Evolutionary conservation across 2,888 invertebrate genomes (phyloP).

Genomic region (Melanophora roralis): DNA sequence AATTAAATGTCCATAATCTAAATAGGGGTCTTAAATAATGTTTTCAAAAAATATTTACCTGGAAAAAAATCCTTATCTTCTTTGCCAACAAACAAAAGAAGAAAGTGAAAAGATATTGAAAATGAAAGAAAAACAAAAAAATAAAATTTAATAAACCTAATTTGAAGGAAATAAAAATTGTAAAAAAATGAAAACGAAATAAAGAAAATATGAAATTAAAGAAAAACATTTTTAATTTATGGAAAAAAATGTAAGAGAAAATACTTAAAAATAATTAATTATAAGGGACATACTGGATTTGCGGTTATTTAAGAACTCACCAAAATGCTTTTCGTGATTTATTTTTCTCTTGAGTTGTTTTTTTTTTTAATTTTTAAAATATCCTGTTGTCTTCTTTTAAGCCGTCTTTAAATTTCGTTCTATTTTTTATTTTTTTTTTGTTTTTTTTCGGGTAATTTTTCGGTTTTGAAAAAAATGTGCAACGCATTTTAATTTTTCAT

Average conservation of each 20-base stretch:
- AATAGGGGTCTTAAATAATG: slow-evolving; percentile 7
- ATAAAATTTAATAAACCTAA: slow-evolving; percentile 38
- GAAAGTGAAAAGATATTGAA: too few relatives aligned
- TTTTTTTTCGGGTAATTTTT: slow-evolving; percentile 21
- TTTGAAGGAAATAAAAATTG: slow-evolving; percentile 11
- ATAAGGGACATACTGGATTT: slow-evolving; percentile 70
- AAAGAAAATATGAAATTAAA: not conserved
- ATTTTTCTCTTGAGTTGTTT: slow-evolving; percentile 29
- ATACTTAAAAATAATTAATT: slow-evolving; percentile 72
- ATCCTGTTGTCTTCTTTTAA: slow-evolving; percentile 27
- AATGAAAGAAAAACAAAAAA: too few relatives aligned
- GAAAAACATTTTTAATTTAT: too few relatives aligned
- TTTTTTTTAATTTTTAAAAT: not conserved
- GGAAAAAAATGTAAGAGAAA: slow-evolving; percentile 61
- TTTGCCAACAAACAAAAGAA: too few relatives aligned
- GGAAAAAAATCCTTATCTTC: too few relatives aligned
- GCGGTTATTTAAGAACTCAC: slow-evolving; percentile 64
- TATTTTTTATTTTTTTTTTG: not conserved
- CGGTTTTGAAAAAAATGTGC: slow-evolving; percentile 2
- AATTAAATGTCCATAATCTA: slow-evolving; percentile 26
- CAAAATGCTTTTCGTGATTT: slow-evolving; percentile 57
- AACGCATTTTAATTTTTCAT: slow-evolving; percentile 32
- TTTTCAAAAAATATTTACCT: not conserved
- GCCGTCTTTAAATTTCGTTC: not conserved
- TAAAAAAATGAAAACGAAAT: slow-evolving; percentile 24